These are phyloP conservation scores for Scopus umbretta DNA, from an alignment of 2,113 vertebrate species.

Conservation along the genomic window DNA sequence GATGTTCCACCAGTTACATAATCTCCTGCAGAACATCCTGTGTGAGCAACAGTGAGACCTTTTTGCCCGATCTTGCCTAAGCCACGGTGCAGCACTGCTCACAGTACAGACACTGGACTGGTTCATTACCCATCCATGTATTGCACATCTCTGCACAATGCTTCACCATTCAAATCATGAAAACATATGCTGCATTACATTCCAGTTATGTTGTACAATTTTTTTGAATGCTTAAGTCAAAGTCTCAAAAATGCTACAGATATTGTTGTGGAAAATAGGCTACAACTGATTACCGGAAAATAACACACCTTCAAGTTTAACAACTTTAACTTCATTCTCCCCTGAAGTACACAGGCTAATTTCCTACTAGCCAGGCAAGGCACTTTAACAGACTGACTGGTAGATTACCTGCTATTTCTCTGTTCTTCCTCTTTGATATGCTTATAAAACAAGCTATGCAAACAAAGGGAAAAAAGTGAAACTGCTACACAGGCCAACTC, in stretches of 20 bases:
- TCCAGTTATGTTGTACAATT: neutral
- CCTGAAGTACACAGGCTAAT: neutral
- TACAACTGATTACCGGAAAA: neutral
- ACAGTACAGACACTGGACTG: rapidly evolving
- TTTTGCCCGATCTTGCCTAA: neutral
- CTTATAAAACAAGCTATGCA: neutral
- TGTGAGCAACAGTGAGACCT: neutral
- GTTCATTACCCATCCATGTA: rapidly evolving
- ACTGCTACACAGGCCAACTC: neutral
- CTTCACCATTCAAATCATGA: neutral
- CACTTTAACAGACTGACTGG: neutral
- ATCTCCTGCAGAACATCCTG: neutral
- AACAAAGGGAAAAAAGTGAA: neutral
- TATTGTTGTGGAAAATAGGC: neutral
- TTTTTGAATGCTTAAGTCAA: neutral
- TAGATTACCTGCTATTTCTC: neutral
- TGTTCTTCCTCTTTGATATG: neutral
- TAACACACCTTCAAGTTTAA: neutral
- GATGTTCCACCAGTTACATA: neutral
- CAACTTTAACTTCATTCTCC: neutral
- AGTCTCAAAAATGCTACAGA: neutral
- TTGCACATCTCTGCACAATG: too few species aligned
- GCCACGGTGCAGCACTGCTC: rapidly evolving
- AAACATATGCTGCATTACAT: neutral
- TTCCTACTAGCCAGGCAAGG: neutral